Conservation (phyloP, 2,113 vertebrate species). For the Patagioenas fasciata region DNA sequence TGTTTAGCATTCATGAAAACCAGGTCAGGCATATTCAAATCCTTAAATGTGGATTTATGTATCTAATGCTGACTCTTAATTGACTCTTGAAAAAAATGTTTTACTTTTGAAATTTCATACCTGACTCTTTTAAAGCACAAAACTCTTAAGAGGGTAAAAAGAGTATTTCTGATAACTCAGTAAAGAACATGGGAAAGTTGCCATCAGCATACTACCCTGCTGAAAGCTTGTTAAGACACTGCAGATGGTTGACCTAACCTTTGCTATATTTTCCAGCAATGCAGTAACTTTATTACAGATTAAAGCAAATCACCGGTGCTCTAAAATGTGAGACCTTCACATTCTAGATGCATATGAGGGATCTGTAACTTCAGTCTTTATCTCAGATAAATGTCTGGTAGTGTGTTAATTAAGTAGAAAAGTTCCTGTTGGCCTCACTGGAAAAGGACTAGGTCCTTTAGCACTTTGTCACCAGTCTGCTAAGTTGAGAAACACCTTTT, state of each 20-base stretch:
- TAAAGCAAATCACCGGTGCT: background rate
- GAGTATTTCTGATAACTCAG: background rate
- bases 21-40: background rate
- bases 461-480: background rate
- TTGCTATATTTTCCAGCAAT: background rate
- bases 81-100: background rate
- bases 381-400: background rate
- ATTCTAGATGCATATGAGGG: background rate
- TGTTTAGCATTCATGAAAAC: background rate
- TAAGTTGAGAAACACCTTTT: background rate
- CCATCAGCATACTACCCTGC: background rate
- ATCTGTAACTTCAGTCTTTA: background rate
- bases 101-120: background rate
- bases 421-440: fast-evolving
- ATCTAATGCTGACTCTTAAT: background rate
- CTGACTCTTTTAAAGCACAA: background rate
- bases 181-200: background rate
- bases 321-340: background rate
- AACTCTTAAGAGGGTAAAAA: background rate
- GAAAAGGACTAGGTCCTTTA: background rate
- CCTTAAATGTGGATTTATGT: background rate
- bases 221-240: background rate
- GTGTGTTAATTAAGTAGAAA: background rate
- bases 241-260: background rate
- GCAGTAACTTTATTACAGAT: background rate